Conservation (phyloP, 2,888 invertebrate species). For the Brachyptera putata region DNA sequence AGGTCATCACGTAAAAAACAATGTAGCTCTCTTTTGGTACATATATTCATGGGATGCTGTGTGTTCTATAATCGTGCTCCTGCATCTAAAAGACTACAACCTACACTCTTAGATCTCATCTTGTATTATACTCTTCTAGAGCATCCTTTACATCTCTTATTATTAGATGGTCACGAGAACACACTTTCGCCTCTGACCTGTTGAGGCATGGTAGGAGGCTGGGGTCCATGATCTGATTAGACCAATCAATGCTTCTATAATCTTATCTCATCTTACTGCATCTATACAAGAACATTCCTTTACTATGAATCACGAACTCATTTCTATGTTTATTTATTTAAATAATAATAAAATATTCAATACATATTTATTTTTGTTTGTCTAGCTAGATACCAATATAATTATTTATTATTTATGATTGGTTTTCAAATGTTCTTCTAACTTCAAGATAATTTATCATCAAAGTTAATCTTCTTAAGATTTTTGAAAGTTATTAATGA, state of each 20-base stretch:
- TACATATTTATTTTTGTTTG: too few relatives aligned
- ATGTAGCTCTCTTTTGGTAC: too few relatives aligned
- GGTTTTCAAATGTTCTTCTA: too few relatives aligned
- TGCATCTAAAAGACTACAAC: neutral
- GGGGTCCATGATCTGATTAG: slow-evolving; percentile 17
- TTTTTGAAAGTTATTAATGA: too few relatives aligned
- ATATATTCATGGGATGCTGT: too few relatives aligned
- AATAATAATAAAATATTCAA: slow-evolving; percentile 2
- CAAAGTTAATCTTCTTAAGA: too few relatives aligned
- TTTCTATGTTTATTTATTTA: neutral
- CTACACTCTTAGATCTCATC: neutral
- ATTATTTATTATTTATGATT: too few relatives aligned
- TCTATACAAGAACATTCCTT: neutral
- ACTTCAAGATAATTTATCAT: too few relatives aligned
- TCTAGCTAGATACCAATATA: too few relatives aligned
- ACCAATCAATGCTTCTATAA: slow-evolving; percentile 9
- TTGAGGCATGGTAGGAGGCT: neutral
- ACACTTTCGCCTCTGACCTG: slow-evolving; percentile 12
- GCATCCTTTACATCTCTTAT: neutral
- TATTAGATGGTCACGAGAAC: slow-evolving; percentile 1
- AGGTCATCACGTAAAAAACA: slow-evolving; percentile 11
- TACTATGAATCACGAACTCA: neutral
- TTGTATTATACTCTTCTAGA: neutral
- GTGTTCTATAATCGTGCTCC: too few relatives aligned
- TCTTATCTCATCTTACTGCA: neutral